Percentiles rank a stretch among this genome's conserved stretches.
phyloP scores from a whole-genome alignment of 1,140 invertebrate species.

The Scaptomyza montana region DNA sequence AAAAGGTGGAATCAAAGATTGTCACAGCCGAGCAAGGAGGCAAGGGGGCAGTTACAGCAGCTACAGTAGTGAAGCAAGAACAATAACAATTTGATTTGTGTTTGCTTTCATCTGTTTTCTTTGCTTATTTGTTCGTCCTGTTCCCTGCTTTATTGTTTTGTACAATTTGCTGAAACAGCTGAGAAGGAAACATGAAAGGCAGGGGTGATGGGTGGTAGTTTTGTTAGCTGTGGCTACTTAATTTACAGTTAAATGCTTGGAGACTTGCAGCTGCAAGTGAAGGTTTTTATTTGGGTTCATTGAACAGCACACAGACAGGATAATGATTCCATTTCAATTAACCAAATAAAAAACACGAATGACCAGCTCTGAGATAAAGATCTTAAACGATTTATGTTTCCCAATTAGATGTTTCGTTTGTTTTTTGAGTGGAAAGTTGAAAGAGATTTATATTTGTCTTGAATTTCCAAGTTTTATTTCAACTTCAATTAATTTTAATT shows the following conservation, averaged over 20 bases:
- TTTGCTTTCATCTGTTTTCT: slow-evolving; percentile 59
- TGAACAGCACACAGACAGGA: slow-evolving; percentile 33
- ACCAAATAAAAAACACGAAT: not conserved
- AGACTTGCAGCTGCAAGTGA: slow-evolving; percentile 42
- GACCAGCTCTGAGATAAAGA: not conserved
- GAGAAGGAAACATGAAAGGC: not conserved
- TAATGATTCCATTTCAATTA: slow-evolving; percentile 48
- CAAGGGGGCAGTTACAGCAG: slow-evolving; percentile 21
- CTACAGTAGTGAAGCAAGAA: slow-evolving; percentile 8
- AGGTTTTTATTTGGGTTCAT: slow-evolving; percentile 30
- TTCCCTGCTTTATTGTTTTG: not conserved
- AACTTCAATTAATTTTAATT: slow-evolving; percentile 72
- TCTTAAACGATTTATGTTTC: slow-evolving; percentile 48
- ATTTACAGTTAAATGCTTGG: slow-evolving; percentile 32
- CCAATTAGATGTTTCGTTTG: slow-evolving; percentile 55
- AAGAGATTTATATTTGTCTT: slow-evolving; percentile 7
- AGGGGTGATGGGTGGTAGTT: not conserved
- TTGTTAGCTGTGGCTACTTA: slow-evolving; percentile 8
- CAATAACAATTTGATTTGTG: slow-evolving; percentile 75
- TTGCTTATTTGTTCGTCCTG: slow-evolving; percentile 35
- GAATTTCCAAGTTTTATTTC: slow-evolving; percentile 62
- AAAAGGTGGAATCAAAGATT: slow-evolving; percentile 22
- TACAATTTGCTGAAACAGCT: not conserved
- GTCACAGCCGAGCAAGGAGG: slow-evolving; percentile 34
- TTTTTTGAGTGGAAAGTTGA: not conserved